Evolutionary conservation across 2,888 invertebrate species (phyloP), one percentile per base, ranked within the genome.

Genomic region (Agrochola macilenta): DNA sequence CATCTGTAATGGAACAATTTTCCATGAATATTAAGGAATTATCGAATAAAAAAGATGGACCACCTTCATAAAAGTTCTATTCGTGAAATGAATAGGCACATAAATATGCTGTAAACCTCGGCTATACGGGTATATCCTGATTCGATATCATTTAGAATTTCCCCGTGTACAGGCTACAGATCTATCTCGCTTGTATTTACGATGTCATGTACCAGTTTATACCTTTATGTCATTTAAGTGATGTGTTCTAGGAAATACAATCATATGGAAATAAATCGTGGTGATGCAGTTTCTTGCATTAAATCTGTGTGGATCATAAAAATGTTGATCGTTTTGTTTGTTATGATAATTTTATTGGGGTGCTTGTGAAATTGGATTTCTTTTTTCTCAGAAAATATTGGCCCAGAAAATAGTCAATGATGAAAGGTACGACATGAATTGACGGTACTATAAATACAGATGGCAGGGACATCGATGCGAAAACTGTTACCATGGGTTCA

Each of bases 161-260:
- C 77, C 81, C 81, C 72, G 68, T 78, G 80, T 52, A 60, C 73
- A 79, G 83, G 54, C 58, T 72, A 72, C 73, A 79, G 83, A 84
- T 87, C 90, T 83, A 91, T 92, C 90, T 90, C 57, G 88, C 90
- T 88, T 89, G 82, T 89, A 90, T 93, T 93, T 94, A 94, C 92
- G 93, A 93, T 88, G 84, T 79, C 82, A 76, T 81, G 84, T 83
- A 76, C 69, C 83, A 86, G 69, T 71, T 84, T 87, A 87, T 81
- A 81, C 74, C 79, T 88, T 82, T 82, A 83, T 81, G 83, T 86
- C 83, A 87, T 84, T 82, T 78, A 76, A 84, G 71, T 80, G 76
- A 83, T 80, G 83, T 82, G 73, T 88, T 88, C 88, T 86, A 85
- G 78, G 88, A 88, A 88, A 87, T 86, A 86, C 89, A 88, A 88